Conservation (phyloP, 1,140 invertebrate genomes). For the Papilio glaucus region DNA sequence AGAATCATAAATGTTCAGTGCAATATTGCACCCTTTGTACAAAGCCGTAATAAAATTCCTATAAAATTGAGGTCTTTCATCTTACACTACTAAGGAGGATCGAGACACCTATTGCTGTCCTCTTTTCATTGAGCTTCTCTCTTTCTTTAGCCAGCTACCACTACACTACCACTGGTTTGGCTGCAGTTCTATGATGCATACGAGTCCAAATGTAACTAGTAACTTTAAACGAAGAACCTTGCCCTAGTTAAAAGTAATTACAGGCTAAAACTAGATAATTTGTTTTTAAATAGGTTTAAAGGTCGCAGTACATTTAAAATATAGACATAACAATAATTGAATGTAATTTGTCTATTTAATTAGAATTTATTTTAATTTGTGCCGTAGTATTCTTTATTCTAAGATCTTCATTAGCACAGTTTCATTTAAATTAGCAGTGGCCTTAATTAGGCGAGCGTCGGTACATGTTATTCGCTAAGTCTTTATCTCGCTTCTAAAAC, state of each 20-base stretch:
- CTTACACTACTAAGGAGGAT: neutral
- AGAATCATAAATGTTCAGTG: slow-evolving; percentile 4
- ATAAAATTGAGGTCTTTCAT: neutral
- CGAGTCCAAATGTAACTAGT: too few species aligned
- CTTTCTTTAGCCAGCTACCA: too few species aligned
- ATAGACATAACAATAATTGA: neutral
- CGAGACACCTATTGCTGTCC: neutral
- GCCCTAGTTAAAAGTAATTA: too few species aligned
- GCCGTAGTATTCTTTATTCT: neutral
- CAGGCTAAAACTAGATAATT: too few species aligned
- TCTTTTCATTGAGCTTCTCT: neutral
- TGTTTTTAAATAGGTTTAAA: too few species aligned
- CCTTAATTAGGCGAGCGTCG: neutral
- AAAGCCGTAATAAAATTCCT: neutral
- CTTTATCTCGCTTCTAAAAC: slow-evolving; percentile 8
- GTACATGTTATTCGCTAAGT: neutral
- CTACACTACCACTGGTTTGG: too few species aligned
- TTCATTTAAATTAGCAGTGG: neutral
- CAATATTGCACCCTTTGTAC: neutral
- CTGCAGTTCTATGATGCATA: too few species aligned
- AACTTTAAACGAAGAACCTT: too few species aligned
- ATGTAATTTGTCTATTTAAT: neutral
- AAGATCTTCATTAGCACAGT: neutral
- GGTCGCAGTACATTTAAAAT: too few species aligned
- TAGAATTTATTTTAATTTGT: neutral